Conservation (phyloP, 2,113 vertebrate species). For the Taurulus bubalis region DNA sequence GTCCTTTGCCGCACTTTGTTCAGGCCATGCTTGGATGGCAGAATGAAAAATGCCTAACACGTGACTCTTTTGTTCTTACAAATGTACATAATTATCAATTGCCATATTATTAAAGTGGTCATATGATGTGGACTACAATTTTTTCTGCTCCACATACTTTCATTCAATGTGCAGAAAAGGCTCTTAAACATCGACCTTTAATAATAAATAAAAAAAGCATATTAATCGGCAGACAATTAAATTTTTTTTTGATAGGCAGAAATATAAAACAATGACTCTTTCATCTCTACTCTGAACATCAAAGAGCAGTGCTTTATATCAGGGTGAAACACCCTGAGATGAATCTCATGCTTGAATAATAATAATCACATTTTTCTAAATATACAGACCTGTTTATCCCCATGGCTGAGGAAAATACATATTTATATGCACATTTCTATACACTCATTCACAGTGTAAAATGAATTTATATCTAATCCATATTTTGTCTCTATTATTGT, state of each 20-base stretch:
- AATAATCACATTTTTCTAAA: slow-evolving; percentile 69
- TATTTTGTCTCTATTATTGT: slow-evolving; percentile 74
- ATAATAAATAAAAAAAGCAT: background rate
- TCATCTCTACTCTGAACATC: slow-evolving; percentile 68
- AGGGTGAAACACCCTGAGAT: slow-evolving; percentile 55
- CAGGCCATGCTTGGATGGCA: too few species aligned
- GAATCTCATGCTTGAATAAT: slow-evolving; percentile 68
- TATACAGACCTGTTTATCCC: slow-evolving; percentile 74
- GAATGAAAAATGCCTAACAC: too few species aligned
- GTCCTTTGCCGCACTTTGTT: background rate
- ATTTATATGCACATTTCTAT: slow-evolving; percentile 75
- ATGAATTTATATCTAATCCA: slow-evolving; percentile 75
- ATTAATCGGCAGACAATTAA: slow-evolving; percentile 47
- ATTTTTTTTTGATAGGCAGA: slow-evolving; percentile 43
- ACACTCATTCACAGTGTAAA: slow-evolving; percentile 52
- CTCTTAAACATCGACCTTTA: slow-evolving; percentile 17
- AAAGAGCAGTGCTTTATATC: slow-evolving; percentile 57
- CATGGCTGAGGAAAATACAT: slow-evolving; percentile 68
- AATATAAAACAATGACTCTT: slow-evolving; percentile 62
- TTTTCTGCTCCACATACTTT: background rate
- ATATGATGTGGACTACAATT: background rate
- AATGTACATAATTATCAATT: background rate
- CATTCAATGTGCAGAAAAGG: background rate
- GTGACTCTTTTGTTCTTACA: background rate
- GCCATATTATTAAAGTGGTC: background rate